Evolutionary conservation across 2,113 vertebrate genomes (phyloP), one percentile per base, ranked within the genome.

Genomic region (Dunckerocampus dactyliophorus): DNA sequence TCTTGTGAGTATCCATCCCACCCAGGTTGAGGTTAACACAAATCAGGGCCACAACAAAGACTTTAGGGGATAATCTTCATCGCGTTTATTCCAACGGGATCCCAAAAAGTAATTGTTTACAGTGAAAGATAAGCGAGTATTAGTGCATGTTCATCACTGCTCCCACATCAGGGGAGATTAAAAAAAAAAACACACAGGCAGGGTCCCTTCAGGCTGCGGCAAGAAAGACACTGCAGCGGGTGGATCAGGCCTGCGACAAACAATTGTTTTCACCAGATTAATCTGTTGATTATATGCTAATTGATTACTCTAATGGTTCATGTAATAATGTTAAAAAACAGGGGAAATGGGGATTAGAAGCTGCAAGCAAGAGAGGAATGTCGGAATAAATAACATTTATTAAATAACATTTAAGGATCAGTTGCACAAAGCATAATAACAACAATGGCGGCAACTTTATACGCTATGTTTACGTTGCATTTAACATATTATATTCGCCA

Each of bases 51-150:
- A 21, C 55, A 70, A 59, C 54, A 80, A 79, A 71, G 71, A 80
- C 59, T 75, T 60, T 56, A 55, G 53, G 20, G 53, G 71, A 76
- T 82, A 69, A 81, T 68, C 83, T 71, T 74, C 57, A 83, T 82
- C 73, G 59, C 50, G 65, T 85, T 83, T 77, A 71, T 72, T 79
- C 55, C 56, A 61, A 77, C 63, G 74, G 67, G 63, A 78, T 22
- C 28, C 54, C 67, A 59, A 82, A 69, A 81, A 76, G 82, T 77
- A 79, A 82, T 80, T 82, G 78, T 85, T 79, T 73, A 73, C 68
- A 70, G 57, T 53, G 52, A 54, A 69, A 80, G 72, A 75, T 84
- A 71, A 87, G 81, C 73, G n/a, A 65, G 74, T 76, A 71, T 81
- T 79, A 66, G 65, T 22, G 66, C 53, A 47, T 74, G 74, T 73